Evolutionary conservation across 64 coral and sea anemone species (phyloP).

Genomic region (Hydrozoanthus tunicans): DNA sequence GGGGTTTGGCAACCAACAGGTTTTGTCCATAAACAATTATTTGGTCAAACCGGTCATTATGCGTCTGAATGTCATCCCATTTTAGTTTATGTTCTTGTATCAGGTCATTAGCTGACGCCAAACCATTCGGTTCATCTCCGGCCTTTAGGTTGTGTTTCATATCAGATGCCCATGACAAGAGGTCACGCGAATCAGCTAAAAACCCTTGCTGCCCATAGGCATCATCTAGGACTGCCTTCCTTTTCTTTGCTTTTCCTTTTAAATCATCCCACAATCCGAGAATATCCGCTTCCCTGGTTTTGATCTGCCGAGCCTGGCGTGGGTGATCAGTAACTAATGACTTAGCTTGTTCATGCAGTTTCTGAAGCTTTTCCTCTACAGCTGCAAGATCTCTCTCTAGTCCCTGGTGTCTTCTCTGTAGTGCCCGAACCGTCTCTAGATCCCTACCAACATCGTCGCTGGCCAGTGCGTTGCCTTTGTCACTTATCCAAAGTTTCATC

Average conservation of each 20-base stretch:
- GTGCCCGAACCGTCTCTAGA: slow-evolving; percentile 86
- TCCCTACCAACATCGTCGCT: slow-evolving; percentile 75
- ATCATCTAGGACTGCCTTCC: slow-evolving; percentile 80
- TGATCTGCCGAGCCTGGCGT: slow-evolving; percentile 88
- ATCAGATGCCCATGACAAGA: slow-evolving; percentile 84
- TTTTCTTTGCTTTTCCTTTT: slow-evolving; percentile 77
- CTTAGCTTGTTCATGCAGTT: slow-evolving; percentile 81
- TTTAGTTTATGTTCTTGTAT: slow-evolving; percentile 83
- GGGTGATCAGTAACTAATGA: slow-evolving; percentile 81
- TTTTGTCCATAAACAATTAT: slow-evolving; percentile 83
- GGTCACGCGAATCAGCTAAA: slow-evolving; percentile 86
- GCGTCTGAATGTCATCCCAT: slow-evolving; percentile 88
- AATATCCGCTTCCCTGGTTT: slow-evolving; percentile 83
- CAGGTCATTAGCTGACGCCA: slow-evolving; percentile 65
- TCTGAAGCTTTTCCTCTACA: slow-evolving; percentile 90
- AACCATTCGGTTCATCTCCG: slow-evolving; percentile 75
- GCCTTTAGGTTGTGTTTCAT: slow-evolving; percentile 58
- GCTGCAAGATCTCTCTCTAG: slow-evolving; percentile 95
- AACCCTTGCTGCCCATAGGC: slow-evolving; percentile 95
- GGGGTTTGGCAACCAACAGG: slow-evolving; percentile 67
- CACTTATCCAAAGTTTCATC: slow-evolving; percentile 90
- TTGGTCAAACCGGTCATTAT: slow-evolving; percentile 91
- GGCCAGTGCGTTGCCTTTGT: slow-evolving; percentile 75
- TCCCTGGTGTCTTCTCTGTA: slow-evolving; percentile 93
- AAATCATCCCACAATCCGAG: slow-evolving; percentile 83